Percentiles rank a stretch among this genome's conserved stretches.
These are phyloP conservation scores for Sphyrna mokarran DNA, from an alignment of 2,113 vertebrate species.

Conservation along the genomic window DNA sequence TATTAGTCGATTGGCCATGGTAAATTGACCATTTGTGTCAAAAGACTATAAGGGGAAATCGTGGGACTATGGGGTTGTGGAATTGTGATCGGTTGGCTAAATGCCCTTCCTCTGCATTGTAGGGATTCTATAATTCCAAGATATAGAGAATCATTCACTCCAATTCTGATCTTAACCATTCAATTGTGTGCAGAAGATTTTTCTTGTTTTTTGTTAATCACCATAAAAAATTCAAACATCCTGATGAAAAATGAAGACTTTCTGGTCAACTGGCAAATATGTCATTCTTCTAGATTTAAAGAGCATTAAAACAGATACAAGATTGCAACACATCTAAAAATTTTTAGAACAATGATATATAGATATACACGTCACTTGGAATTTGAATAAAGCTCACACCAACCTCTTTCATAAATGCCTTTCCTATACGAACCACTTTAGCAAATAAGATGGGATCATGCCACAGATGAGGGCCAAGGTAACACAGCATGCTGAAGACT, in stretches of 20 bases:
- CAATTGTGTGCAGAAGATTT: neutral
- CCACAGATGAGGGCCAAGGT: constrained; percentile 89
- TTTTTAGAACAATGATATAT: neutral
- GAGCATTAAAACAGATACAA: neutral
- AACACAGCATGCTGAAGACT: constrained; percentile 90
- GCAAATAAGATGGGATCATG: constrained; percentile 93
- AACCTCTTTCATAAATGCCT: constrained; percentile 98
- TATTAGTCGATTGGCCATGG: no score
- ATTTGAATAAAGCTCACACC: neutral
- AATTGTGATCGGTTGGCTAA: no score
- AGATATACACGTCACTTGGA: neutral
- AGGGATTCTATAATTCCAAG: no score
- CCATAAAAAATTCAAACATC: neutral
- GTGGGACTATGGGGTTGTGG: no score
- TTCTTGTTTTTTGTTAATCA: neutral
- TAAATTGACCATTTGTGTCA: no score
- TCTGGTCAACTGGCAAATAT: neutral
- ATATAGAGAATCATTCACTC: neutral
- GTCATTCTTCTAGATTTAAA: neutral
- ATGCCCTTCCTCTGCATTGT: no score
- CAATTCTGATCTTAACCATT: neutral
- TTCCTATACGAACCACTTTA: constrained; percentile 89
- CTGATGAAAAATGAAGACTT: neutral
- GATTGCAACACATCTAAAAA: neutral
- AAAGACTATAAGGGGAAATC: no score